Evolutionary conservation across 1,140 invertebrate species (phyloP).

Genomic region (Luehdorfia chinensis): DNA sequence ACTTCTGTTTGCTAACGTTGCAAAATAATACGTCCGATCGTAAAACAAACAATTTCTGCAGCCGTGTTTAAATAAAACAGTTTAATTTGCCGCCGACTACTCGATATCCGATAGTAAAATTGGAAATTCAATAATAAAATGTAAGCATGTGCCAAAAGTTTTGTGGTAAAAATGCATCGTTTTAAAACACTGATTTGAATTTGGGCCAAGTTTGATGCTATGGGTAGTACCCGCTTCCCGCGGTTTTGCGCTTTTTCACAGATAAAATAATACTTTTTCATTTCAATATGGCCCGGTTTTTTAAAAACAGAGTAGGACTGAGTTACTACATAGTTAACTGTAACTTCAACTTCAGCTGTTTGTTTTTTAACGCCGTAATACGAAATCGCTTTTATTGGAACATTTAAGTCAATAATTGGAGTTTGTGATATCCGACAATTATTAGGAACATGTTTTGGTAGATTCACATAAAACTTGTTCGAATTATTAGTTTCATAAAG

Average conservation of each 20-base stretch:
- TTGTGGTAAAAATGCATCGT: conserved; percentile 13
- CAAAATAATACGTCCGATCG: too few relatives aligned
- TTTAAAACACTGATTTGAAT: conserved; percentile 14
- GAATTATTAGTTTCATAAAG: too few relatives aligned
- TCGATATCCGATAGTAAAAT: conserved; percentile 1
- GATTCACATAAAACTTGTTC: too few relatives aligned
- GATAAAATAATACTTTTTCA: conserved; percentile 5
- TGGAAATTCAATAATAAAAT: conserved; percentile 12
- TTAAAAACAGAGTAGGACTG: conserved; percentile 1
- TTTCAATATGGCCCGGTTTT: conserved; percentile 7
- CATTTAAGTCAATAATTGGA: too few relatives aligned
- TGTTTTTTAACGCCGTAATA: too few relatives aligned
- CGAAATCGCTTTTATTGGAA: too few relatives aligned
- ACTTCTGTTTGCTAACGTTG: too few relatives aligned
- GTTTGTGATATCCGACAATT: too few relatives aligned
- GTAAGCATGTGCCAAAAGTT: conserved; percentile 10
- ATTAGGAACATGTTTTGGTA: too few relatives aligned
- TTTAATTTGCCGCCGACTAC: background rate
- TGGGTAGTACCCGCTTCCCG: conserved; percentile 1
- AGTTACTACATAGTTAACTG: too few relatives aligned
- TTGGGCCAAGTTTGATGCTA: conserved; percentile 12
- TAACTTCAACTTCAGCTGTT: too few relatives aligned
- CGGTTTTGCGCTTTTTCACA: background rate
- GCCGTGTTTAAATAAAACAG: conserved; percentile 3
- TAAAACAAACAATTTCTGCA: too few relatives aligned